Conservation (phyloP, 2,888 invertebrate genomes). For the Stenodera caucasica region DNA sequence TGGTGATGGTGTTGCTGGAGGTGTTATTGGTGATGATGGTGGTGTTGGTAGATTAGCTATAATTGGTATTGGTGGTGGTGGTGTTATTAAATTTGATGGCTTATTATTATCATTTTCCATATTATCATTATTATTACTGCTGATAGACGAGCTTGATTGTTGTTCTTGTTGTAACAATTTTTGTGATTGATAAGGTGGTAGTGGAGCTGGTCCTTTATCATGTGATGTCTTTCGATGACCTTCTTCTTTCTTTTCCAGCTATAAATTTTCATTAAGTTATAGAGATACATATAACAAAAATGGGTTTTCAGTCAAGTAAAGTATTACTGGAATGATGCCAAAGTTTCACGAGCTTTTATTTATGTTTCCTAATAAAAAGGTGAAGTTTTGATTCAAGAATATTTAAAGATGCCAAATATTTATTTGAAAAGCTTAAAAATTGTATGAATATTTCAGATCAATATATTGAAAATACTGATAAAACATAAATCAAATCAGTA, state of each 20-base stretch:
- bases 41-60: slow-evolving; percentile 49
- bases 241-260: slow-evolving; percentile 71
- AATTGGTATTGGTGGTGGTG: too few species aligned
- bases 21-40: slow-evolving; percentile 51
- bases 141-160: slow-evolving; percentile 47
- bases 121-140: slow-evolving; percentile 31
- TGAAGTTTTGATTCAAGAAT: too few species aligned
- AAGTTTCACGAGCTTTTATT: too few species aligned
- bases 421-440: too few species aligned
- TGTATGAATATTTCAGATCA: too few species aligned
- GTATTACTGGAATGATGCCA: too few species aligned
- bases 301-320: too few species aligned
- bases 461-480: too few species aligned
- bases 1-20: slow-evolving; percentile 52
- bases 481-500: too few species aligned
- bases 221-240: slow-evolving; percentile 60
- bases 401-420: too few species aligned
- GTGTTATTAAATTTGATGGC: slow-evolving; percentile 23
- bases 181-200: slow-evolving; percentile 56
- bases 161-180: slow-evolving; percentile 38
- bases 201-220: slow-evolving; percentile 82
- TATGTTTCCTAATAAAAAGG: too few species aligned
- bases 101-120: slow-evolving; percentile 54
- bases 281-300: too few species aligned
- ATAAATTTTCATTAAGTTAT: slow-evolving; percentile 24